These are phyloP conservation scores for Parnassius smintheus DNA, from an alignment of 2,888 invertebrate genomes.

Conservation along the genomic window DNA sequence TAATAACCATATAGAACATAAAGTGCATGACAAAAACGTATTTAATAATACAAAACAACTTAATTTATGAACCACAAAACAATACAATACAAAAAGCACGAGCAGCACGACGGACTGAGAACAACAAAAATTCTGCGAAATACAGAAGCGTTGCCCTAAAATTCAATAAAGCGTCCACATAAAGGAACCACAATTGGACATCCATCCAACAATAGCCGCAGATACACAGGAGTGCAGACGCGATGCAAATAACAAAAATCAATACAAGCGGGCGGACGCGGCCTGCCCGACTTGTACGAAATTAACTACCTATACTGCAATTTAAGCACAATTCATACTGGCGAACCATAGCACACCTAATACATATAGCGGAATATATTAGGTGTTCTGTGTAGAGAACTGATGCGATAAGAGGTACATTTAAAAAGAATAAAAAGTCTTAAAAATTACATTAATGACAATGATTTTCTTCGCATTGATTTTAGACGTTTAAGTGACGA, in stretches of 20 bases:
- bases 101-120: conserved; percentile 6
- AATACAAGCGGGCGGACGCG: conserved; percentile 67
- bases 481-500: no score
- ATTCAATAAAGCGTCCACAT: conserved; percentile 34
- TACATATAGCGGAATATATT: no score
- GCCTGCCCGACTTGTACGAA: conserved; percentile 65
- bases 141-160: conserved; percentile 32
- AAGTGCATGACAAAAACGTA: background rate
- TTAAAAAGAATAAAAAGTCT: no score
- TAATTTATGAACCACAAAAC: conserved; percentile 8
- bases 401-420: no score
- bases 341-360: background rate
- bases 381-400: no score
- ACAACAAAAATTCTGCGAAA: conserved; percentile 6
- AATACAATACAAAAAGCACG: conserved; percentile 8
- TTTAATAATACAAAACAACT: background rate
- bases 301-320: conserved; percentile 53
- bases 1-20: no score
- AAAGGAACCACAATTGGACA: conserved; percentile 53
- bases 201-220: conserved; percentile 69
- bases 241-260: conserved; percentile 80
- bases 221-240: conserved; percentile 70
- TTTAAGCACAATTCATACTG: conserved; percentile 52
- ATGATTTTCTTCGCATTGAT: no score
- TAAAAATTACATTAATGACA: no score